phyloP scores from a whole-genome alignment of 2,113 vertebrate species.

The Grammomys surdaster region DNA sequence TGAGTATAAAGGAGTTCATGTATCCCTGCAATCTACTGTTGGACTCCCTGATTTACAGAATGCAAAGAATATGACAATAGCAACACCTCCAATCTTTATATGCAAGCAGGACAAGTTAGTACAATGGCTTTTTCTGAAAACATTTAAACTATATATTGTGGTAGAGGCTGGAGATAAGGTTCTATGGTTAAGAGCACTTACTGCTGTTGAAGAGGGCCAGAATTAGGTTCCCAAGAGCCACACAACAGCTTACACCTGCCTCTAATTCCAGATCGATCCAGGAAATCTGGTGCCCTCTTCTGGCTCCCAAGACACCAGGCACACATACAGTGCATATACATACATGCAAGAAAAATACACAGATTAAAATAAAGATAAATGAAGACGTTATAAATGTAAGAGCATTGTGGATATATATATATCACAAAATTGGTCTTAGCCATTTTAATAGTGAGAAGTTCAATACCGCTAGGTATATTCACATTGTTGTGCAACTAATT shows the following conservation, averaged over 20 bases:
- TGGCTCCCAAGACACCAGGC: not conserved
- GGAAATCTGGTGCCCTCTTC: not conserved
- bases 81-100: not conserved
- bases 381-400: not conserved
- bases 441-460: not conserved
- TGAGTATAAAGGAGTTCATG: not conserved
- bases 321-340: not conserved
- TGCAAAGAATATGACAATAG: not conserved
- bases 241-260: not conserved
- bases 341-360: not conserved
- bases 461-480: not conserved
- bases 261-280: not conserved
- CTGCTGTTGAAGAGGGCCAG: not conserved
- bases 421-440: not conserved
- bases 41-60: not conserved
- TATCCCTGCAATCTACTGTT: not conserved
- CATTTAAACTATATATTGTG: conserved; percentile 4
- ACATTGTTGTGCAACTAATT: not conserved
- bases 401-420: not conserved
- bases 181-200: not conserved
- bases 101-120: not conserved
- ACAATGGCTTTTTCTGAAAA: not conserved
- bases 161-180: not conserved
- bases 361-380: not conserved
- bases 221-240: not conserved